Percentiles rank a stretch among this genome's conserved stretches.
These are phyloP conservation scores for Drosophila imparisetae DNA, from an alignment of 2,888 invertebrate genomes.

Conservation along the genomic window DNA sequence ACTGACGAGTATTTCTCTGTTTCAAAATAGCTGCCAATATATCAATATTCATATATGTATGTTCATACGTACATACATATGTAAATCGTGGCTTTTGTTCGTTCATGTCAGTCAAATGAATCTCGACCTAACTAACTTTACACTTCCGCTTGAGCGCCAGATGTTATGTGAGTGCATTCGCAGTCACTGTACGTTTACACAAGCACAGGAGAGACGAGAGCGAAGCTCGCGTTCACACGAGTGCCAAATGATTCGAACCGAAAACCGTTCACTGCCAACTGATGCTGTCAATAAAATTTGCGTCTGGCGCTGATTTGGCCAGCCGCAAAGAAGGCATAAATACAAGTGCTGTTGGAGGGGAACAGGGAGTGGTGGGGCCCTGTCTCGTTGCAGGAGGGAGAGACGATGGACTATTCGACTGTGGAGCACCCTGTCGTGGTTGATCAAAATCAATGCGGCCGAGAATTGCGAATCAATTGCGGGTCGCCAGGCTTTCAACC, in stretches of 20 bases:
- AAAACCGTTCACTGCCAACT: constrained; percentile 68
- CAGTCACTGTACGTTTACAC: constrained; percentile 1
- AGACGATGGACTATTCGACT: constrained; percentile 11
- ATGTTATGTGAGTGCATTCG: constrained; percentile 28
- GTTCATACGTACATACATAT: too few species aligned
- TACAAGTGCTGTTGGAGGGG: constrained; percentile 1
- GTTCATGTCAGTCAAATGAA: constrained; percentile 14
- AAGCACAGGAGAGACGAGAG: constrained; percentile 17
- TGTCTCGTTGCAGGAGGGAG: neutral
- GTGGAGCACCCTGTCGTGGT: constrained; percentile 74
- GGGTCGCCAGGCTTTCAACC: constrained; percentile 54
- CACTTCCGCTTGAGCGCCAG: constrained; percentile 34
- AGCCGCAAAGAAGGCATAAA: constrained; percentile 12
- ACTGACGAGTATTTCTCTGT: neutral
- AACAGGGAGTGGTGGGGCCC: neutral
- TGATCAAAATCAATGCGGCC: constrained; percentile 77
- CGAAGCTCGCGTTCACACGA: constrained; percentile 65
- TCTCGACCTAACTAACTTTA: neutral
- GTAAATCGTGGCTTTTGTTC: neutral
- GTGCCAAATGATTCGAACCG: constrained; percentile 68
- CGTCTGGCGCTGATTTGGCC: constrained; percentile 70
- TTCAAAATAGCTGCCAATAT: neutral
- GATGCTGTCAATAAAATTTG: constrained; percentile 78
- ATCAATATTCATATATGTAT: neutral
- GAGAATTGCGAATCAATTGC: constrained; percentile 80